phyloP scores from a whole-genome alignment of 2,797 vertebrate genomes.

The Potorous gilbertii region DNA sequence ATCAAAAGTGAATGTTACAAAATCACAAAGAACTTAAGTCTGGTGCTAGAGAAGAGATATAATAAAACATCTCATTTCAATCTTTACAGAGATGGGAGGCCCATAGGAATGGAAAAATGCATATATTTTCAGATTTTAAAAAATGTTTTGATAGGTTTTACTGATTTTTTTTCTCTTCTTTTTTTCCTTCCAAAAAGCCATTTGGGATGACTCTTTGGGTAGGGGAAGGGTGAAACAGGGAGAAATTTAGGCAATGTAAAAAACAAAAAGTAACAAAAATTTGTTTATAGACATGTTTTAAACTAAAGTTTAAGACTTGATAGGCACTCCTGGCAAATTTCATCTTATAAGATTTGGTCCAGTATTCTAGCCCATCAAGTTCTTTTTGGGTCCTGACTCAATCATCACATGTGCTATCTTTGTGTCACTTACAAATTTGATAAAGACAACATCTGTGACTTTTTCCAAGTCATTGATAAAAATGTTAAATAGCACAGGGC shows the following conservation, averaged over 20 bases:
- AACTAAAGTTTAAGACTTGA: not conserved
- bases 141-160: not conserved
- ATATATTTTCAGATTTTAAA: not conserved
- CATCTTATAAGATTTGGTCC: not conserved
- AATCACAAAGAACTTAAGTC: not conserved
- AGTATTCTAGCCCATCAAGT: not conserved
- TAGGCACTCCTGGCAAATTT: not conserved
- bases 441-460: not conserved
- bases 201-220: not conserved
- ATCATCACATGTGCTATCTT: not conserved
- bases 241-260: not conserved
- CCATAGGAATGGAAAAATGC: not conserved
- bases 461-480: not conserved
- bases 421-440: not conserved
- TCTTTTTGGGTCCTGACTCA: not conserved
- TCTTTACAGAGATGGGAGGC: not conserved
- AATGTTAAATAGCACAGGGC: not conserved
- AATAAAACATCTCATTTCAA: not conserved
- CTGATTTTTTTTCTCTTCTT: not conserved
- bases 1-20: not conserved
- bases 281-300: not conserved
- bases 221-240: not conserved
- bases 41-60: not conserved
- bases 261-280: not conserved
- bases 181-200: not conserved